Conservation (phyloP, 2,888 invertebrate genomes). For the Drosophila multiciliata region DNA sequence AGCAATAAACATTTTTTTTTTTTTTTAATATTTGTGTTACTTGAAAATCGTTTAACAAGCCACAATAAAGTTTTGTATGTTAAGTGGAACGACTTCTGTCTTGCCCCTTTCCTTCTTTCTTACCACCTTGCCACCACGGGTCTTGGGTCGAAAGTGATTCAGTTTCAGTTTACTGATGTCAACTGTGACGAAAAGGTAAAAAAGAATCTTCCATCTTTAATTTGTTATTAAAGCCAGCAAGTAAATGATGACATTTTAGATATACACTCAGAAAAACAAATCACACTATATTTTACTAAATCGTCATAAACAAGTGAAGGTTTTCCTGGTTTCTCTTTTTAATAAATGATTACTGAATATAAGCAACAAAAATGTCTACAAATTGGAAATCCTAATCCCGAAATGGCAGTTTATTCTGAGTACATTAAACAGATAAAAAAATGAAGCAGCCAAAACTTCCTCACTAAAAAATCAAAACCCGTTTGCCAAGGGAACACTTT, state of each 20-base stretch:
- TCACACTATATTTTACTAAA: neutral
- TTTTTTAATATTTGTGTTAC: neutral
- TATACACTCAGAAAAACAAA: conserved; percentile 12
- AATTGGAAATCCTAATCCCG: neutral
- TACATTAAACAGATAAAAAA: neutral
- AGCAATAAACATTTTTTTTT: too few species aligned
- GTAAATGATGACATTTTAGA: conserved; percentile 49
- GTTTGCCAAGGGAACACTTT: conserved; percentile 27
- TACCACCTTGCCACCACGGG: neutral
- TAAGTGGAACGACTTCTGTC: conserved; percentile 64
- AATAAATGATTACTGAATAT: neutral
- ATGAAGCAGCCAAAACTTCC: conserved; percentile 5
- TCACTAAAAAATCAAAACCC: conserved; percentile 36
- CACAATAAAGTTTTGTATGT: conserved; percentile 56
- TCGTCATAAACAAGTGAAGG: too few species aligned
- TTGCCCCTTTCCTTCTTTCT: neutral
- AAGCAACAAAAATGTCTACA: neutral
- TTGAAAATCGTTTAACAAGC: conserved; percentile 50
- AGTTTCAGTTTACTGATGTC: conserved; percentile 53
- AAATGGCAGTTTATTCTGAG: neutral
- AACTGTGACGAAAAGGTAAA: conserved; percentile 42
- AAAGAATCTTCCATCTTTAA: conserved; percentile 40
- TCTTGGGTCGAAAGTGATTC: conserved; percentile 1
- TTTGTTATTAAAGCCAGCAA: conserved; percentile 24
- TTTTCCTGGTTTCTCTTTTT: neutral